phyloP scores from a whole-genome alignment of 2,113 vertebrate genomes.

The Solenodon paradoxus region DNA sequence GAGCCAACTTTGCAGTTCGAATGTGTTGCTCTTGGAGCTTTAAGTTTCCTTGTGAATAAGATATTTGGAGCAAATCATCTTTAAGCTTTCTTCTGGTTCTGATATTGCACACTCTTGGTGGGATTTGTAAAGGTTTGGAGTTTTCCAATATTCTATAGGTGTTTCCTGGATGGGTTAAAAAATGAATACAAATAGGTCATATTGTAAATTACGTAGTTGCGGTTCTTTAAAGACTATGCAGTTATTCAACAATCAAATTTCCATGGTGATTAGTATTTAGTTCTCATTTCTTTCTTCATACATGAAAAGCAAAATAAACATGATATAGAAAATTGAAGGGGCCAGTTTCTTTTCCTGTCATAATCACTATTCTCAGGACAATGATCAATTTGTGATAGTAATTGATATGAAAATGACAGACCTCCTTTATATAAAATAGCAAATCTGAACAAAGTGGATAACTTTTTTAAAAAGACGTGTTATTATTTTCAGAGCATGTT shows the following conservation, averaged over 20 bases:
- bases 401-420: neutral
- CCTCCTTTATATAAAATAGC: neutral
- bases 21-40: neutral
- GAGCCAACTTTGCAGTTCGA: neutral
- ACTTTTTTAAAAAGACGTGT: neutral
- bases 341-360: neutral
- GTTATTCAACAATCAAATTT: slow-evolving; percentile 69
- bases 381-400: neutral
- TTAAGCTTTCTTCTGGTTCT: neutral
- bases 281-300: slow-evolving; percentile 15
- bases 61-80: slow-evolving; percentile 13
- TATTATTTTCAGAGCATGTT: neutral
- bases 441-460: neutral
- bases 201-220: neutral
- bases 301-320: slow-evolving; percentile 15
- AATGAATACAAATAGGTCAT: slow-evolving; percentile 23
- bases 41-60: neutral
- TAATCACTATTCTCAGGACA: neutral
- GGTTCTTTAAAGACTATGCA: slow-evolving; percentile 51
- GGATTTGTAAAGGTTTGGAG: neutral
- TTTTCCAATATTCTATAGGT: slow-evolving; percentile 3
- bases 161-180: slow-evolving; percentile 27
- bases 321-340: slow-evolving; percentile 57
- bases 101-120: neutral
- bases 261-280: slow-evolving; percentile 71